Conservation (phyloP, 2,888 invertebrate species). For the Drosophila testacea region DNA sequence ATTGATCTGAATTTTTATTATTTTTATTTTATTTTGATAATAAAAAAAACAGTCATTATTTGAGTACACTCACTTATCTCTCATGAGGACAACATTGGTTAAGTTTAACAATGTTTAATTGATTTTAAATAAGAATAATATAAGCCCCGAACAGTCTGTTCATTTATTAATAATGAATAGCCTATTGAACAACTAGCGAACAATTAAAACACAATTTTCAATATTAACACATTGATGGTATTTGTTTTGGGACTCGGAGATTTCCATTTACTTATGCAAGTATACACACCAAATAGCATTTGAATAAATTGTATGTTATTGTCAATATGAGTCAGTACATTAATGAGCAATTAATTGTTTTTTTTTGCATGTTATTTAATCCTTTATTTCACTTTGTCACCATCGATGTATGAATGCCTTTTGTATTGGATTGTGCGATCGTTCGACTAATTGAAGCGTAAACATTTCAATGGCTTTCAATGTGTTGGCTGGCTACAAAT, state of each 20-base stretch:
- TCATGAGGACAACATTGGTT: neutral
- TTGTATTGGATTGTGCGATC: constrained; percentile 30
- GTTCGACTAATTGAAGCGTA: constrained; percentile 68
- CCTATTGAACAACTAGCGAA: constrained; percentile 57
- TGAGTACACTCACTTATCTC: neutral
- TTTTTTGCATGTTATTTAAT: constrained; percentile 16
- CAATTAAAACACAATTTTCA: constrained; percentile 73
- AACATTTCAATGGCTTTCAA: constrained; percentile 68
- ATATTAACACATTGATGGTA: constrained; percentile 41
- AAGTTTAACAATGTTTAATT: constrained; percentile 61
- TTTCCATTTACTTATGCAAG: constrained; percentile 9
- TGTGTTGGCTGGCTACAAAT: constrained; percentile 22
- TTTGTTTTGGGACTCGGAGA: constrained; percentile 6
- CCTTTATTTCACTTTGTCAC: constrained; percentile 43
- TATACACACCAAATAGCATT: constrained; percentile 16
- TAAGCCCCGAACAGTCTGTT: neutral
- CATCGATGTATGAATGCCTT: constrained; percentile 16
- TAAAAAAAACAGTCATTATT: neutral
- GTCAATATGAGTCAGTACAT: constrained; percentile 45
- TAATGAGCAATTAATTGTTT: constrained; percentile 67
- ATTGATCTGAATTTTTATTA: too few species aligned
- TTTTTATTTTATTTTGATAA: neutral
- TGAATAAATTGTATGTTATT: constrained; percentile 38
- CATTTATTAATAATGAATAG: constrained; percentile 62
- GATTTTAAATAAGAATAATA: constrained; percentile 50